Percentiles rank a stretch among this genome's conserved stretches.
phyloP scores from a whole-genome alignment of 2,797 vertebrate genomes.

The Ara ararauna region DNA sequence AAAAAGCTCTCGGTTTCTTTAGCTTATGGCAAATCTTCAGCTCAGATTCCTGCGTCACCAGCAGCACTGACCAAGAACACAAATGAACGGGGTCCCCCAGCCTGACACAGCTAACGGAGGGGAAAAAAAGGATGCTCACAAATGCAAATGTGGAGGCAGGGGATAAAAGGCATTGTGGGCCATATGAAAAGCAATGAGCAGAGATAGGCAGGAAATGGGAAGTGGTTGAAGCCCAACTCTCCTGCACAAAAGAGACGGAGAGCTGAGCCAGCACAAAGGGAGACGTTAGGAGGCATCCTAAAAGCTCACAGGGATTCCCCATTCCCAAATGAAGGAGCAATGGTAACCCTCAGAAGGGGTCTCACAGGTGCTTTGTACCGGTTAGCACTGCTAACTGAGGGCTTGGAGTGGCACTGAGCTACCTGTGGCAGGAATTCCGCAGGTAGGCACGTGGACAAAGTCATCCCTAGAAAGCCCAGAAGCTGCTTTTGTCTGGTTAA shows the following conservation, averaged over 20 bases:
- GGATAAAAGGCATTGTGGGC: background rate
- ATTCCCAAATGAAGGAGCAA: background rate
- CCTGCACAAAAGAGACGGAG: background rate
- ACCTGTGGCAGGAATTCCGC: background rate
- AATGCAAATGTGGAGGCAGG: background rate
- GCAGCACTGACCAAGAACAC: background rate
- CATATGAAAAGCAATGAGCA: background rate
- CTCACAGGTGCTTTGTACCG: background rate
- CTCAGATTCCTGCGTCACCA: background rate
- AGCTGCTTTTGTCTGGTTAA: background rate
- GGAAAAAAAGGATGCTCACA: fast-evolving
- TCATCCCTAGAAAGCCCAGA: slow-evolving; percentile 5
- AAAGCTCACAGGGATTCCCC: background rate
- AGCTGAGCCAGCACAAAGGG: slow-evolving; percentile 16
- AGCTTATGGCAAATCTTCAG: background rate
- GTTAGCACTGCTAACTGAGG: fast-evolving
- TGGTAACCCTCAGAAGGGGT: background rate
- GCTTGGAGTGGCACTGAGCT: background rate
- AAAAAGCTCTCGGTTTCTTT: background rate
- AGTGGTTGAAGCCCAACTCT: background rate
- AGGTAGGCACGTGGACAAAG: background rate
- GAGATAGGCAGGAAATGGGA: background rate
- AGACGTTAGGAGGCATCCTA: background rate
- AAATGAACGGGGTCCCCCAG: background rate
- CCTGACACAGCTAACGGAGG: background rate